Evolutionary conservation across 2,113 vertebrate species (phyloP).

Genomic region (Hepsetus odoe): DNA sequence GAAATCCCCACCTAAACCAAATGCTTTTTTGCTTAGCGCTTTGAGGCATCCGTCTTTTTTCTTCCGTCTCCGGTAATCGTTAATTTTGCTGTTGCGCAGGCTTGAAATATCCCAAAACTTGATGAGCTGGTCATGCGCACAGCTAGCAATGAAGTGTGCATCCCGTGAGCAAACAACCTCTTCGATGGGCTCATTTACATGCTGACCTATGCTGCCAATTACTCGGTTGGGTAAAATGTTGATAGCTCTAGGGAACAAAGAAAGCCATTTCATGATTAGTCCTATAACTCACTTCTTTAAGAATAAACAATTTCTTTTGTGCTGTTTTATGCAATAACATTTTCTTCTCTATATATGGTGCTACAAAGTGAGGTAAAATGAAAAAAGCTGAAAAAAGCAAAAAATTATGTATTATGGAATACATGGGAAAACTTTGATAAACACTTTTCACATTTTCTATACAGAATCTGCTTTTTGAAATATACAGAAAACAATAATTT

Average conservation of each 20-base stretch:
- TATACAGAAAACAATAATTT: neutral
- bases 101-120: slow-evolving; percentile 92
- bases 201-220: slow-evolving; percentile 90
- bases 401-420: too few species aligned
- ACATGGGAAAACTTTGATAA: too few species aligned
- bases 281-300: neutral
- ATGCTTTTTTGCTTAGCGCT: slow-evolving; percentile 85
- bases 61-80: slow-evolving; percentile 87
- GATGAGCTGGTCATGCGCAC: slow-evolving; percentile 88
- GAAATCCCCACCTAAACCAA: slow-evolving; percentile 82
- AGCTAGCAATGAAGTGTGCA: slow-evolving; percentile 83
- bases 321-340: too few species aligned
- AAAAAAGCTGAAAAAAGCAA: too few species aligned
- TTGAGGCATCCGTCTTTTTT: slow-evolving; percentile 82
- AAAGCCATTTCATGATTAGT: neutral
- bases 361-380: too few species aligned
- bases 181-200: slow-evolving; percentile 88
- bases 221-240: slow-evolving; percentile 91
- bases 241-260: slow-evolving; percentile 78
- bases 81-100: slow-evolving; percentile 74
- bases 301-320: too few species aligned
- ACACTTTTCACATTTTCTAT: too few species aligned
- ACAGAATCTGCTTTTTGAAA: too few species aligned
- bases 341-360: too few species aligned
- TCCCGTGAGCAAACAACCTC: slow-evolving; percentile 80